Evolutionary conservation across 2,888 invertebrate species (phyloP), one percentile per base, ranked within the genome.

Genomic region (Agrotis segetum): DNA sequence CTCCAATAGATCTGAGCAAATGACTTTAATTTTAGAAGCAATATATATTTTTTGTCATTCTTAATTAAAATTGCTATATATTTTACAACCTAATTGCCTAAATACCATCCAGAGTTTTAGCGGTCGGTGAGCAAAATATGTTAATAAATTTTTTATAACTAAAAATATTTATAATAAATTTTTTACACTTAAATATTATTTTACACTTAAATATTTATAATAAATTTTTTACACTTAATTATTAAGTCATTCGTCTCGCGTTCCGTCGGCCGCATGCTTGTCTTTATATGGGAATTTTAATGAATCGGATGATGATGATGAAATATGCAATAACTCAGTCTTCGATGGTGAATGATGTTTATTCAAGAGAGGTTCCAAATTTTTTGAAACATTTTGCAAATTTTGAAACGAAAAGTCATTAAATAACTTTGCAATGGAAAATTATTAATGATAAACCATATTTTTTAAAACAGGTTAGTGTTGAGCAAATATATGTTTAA

Each of bases 221-320:
- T n/a, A n/a, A n/a, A n/a, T n/a, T n/a, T 61, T 59, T 66, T 53
- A 47, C 40, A 16, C 11, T 60, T 66, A 78, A 74, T 72, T 70
- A 70, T 67, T 62, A 64, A 55, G 34, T 34, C 53, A 81, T 79
- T 75, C 61, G 44, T 66, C 16, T 70, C 53, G 66, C 50, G 55
- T 60, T 75, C 21, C 50, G 16, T 13, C 55, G 40, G 44, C 70
- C 58, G 67, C 67, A 52, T 66, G 55, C 46, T 59, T 75, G 62
- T 16, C 76, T 66, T 21, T 71, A 56, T 79, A 79, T 58, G 82
- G 82, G 13, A 67, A 71, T n/a, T 76, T 81, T 76, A 81, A 81
- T 82, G 17, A 76, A 82, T 76, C 29, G 62, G 47, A 60, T 58
- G 56, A 52, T 63, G 52, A 19, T 75, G n/a, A 60, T 63, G 60